These are phyloP conservation scores for Protosalanx chinensis DNA, from an alignment of 2,797 vertebrate species.

Conservation along the genomic window DNA sequence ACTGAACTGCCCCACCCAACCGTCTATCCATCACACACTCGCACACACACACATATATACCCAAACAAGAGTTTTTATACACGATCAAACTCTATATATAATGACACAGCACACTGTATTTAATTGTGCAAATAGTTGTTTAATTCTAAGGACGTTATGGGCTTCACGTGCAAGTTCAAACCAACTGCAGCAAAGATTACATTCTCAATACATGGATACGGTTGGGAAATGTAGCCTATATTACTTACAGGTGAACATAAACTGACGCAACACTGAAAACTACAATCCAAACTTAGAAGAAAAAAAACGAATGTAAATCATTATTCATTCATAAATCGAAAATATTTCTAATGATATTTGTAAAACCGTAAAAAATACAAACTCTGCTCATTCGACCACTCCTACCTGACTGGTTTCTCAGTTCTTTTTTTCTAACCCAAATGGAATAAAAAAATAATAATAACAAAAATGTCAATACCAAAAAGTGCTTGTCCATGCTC, in stretches of 20 bases:
- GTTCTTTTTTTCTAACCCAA: slow-evolving; percentile 1
- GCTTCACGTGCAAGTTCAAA: not conserved
- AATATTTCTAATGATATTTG: not conserved
- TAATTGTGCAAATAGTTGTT: not conserved
- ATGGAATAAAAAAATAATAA: slow-evolving; percentile 46
- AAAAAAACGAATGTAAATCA: not conserved
- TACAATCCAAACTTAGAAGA: not conserved
- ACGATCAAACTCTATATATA: not conserved
- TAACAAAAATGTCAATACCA: slow-evolving; percentile 64
- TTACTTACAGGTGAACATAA: not conserved
- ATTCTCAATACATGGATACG: not conserved
- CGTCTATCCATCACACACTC: slow-evolving; percentile 12
- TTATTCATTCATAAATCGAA: not conserved
- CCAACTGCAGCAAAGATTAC: not conserved
- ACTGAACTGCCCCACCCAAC: slow-evolving; percentile 53
- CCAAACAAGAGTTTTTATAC: slow-evolving; percentile 11
- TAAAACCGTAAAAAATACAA: not conserved
- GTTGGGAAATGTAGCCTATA: not conserved
- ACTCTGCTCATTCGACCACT: not conserved
- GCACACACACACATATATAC: slow-evolving; percentile 28
- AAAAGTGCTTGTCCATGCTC: slow-evolving; percentile 70
- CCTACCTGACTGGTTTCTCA: slow-evolving; percentile 5
- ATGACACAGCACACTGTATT: not conserved
- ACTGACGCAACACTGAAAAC: not conserved
- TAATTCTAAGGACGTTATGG: not conserved